phyloP scores from a whole-genome alignment of 35 echinoderm and acorn worm species.

The Anneissia japonica region DNA sequence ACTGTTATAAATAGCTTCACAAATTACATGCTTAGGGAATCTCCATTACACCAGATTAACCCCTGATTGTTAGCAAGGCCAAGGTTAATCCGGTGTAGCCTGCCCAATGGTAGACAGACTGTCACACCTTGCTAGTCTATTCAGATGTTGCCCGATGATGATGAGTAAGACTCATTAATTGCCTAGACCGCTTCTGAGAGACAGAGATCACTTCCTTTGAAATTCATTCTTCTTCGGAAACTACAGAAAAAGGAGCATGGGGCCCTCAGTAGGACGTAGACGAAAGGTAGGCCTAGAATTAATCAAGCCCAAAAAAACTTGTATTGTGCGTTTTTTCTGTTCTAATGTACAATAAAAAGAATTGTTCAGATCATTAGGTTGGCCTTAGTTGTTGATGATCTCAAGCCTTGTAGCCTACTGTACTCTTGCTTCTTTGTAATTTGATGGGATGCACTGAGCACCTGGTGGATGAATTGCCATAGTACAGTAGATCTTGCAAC shows the following conservation, averaged over 20 bases:
- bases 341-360: not conserved
- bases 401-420: not conserved
- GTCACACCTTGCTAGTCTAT: not conserved
- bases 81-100: not conserved
- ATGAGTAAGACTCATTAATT: not conserved
- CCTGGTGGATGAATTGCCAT: no score
- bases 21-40: not conserved
- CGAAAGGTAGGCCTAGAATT: not conserved
- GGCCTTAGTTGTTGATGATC: no score
- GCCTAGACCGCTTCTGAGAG: not conserved
- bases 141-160: not conserved
- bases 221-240: not conserved
- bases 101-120: not conserved
- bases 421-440: no score
- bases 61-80: not conserved
- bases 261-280: not conserved
- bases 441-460: no score
- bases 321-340: not conserved
- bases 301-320: not conserved
- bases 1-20: not conserved
- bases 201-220: not conserved
- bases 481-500: no score
- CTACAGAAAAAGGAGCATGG: not conserved
- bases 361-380: not conserved
- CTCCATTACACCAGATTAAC: not conserved